Conservation (phyloP, 2,113 vertebrate genomes). For the Rhinoptilus africanus region DNA sequence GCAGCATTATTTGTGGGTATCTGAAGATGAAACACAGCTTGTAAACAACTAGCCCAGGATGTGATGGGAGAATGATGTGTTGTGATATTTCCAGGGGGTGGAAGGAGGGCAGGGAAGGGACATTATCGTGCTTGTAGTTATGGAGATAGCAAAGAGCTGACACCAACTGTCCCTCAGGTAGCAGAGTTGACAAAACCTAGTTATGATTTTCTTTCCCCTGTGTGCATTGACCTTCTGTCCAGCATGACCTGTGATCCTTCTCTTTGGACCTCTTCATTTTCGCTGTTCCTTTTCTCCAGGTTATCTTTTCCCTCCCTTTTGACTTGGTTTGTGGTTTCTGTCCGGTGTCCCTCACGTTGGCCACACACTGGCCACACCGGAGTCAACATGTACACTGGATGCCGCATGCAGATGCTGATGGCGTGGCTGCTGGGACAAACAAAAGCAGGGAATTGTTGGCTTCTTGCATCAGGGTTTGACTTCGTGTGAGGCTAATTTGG, state of each 20-base stretch:
- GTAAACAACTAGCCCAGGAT: background rate
- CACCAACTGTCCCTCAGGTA: background rate
- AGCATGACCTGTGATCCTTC: background rate
- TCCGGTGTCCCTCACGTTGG: background rate
- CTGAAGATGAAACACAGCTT: background rate
- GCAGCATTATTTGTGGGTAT: background rate
- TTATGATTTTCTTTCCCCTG: background rate
- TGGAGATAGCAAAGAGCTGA: background rate
- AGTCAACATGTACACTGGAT: background rate
- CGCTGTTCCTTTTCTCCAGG: background rate
- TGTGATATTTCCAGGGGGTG: background rate
- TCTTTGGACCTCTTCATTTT: background rate
- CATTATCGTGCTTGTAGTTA: rapidly evolving
- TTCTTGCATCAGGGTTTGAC: background rate
- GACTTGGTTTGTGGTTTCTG: background rate
- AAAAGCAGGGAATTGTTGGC: background rate
- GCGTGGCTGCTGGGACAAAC: background rate
- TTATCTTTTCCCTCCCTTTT: background rate
- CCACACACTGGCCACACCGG: background rate
- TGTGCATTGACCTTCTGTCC: background rate
- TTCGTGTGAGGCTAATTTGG: background rate
- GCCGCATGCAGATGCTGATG: background rate
- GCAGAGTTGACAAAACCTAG: background rate
- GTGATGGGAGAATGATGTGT: background rate
- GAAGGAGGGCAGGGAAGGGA: background rate